Evolutionary conservation across 2,113 vertebrate genomes (phyloP), one percentile per base, ranked within the genome.

Genomic region (Tetraodon nigroviridis): DNA sequence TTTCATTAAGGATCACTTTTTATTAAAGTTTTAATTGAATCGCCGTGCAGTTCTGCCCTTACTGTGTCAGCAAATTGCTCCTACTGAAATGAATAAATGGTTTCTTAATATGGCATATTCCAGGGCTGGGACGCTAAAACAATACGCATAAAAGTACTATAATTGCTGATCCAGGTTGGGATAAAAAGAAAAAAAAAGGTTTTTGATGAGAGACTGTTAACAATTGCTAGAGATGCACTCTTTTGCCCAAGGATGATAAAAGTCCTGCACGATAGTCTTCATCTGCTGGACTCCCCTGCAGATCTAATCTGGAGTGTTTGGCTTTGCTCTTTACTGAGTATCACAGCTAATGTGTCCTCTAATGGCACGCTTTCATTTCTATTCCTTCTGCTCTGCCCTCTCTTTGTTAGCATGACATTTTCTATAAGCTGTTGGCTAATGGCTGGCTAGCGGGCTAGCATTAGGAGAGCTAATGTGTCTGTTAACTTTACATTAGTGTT

Each of bases 401-500:
- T 78, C 64, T 75, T 53, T 71, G 61, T 84, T 80, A 74, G 71
- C 71, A 71, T 82, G 76, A 67, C 80, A 84, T 80, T 84, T 75
- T 69, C 59, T 76, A 70, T 72, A 76, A 85, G 76, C 80, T 86
- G 81, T 79, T 37, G 66, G 84, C 64, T 87, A 82, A 86, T 82
- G 73, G 80, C 73, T 83, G 76, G 77, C 84, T 87, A 83, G 71
- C 64, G 79, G 86, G 80, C 73, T 83, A 87, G 81, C 82, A 85
- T 88, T 83, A 88, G 75, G 74, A 48, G 61, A 67, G 69, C 81
- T 88, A 86, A 88, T 88, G 80, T 74, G 69, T 78, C 83, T 83
- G 81, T 84, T 86, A 86, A 86, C 75, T 81, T 83, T 77, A 79
- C 69, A 83, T 88, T 88, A 86, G 82, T 69, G 76, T 82, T 84